These are phyloP conservation scores for Loripinus fragilis DNA, from an alignment of 2,888 invertebrate species.

Conservation along the genomic window DNA sequence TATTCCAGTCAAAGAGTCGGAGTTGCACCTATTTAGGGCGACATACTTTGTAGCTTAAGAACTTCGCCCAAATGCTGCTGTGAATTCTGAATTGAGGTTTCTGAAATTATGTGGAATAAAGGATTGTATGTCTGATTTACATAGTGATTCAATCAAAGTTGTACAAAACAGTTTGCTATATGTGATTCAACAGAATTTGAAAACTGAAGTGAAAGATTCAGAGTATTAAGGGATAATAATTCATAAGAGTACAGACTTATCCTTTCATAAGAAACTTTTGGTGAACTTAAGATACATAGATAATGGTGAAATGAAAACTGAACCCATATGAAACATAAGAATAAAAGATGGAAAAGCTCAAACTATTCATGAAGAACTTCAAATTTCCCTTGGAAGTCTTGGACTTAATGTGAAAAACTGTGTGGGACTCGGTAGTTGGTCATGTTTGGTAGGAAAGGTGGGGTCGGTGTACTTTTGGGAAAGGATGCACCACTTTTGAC, in stretches of 20 bases:
- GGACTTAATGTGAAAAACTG: background rate
- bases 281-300: background rate
- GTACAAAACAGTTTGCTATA: conserved; percentile 4
- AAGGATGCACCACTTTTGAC: background rate
- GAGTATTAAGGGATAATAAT: background rate
- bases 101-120: background rate
- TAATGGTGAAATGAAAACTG: conserved; percentile 13
- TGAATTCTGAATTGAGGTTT: conserved; percentile 7
- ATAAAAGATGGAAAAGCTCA: background rate
- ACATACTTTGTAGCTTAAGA: too few species aligned
- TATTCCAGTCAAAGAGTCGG: too few species aligned
- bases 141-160: conserved; percentile 6
- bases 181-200: background rate
- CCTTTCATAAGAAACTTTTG: conserved; percentile 6
- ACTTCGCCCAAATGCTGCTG: too few species aligned
- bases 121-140: background rate
- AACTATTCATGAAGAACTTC: background rate
- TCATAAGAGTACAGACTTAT: conserved; percentile 10
- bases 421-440: conserved; percentile 1
- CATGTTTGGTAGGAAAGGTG: conserved; percentile 6
- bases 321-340: background rate
- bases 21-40: too few species aligned
- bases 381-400: background rate
- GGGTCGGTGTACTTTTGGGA: background rate
- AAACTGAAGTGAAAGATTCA: background rate